Conservation (phyloP, 23 tunicate genomes). For the Clavelina lepadiformis region DNA sequence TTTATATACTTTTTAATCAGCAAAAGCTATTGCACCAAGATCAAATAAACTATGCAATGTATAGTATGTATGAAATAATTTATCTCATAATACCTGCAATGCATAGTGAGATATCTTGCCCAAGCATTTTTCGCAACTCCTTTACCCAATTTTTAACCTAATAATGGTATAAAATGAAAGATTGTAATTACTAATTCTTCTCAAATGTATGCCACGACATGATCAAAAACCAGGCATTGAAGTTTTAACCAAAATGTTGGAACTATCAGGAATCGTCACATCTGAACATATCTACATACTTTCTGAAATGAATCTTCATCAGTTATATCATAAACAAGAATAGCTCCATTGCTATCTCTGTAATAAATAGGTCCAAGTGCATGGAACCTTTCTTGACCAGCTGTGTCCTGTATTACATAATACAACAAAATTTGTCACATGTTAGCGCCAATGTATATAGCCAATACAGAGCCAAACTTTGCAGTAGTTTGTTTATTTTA, state of each 20-base stretch:
- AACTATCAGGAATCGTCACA: not conserved
- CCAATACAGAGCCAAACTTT: no score
- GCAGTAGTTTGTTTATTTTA: no score
- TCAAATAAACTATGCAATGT: no score
- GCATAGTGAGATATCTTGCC: slow-evolving; percentile 82
- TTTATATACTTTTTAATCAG: no score
- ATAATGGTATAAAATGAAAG: no score
- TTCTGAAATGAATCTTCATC: slow-evolving; percentile 97
- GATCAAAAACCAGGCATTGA: not conserved
- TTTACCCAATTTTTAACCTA: slow-evolving; percentile 97
- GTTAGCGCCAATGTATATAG: no score
- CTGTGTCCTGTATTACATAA: slow-evolving; percentile 66
- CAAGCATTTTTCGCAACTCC: slow-evolving; percentile 88
- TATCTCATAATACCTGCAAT: slow-evolving; percentile 97
- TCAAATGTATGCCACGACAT: not conserved
- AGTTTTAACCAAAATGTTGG: no score
- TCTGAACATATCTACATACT: slow-evolving; percentile 12
- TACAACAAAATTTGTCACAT: not conserved
- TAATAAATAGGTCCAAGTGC: slow-evolving; percentile 94
- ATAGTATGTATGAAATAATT: no score
- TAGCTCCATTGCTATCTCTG: slow-evolving; percentile 91
- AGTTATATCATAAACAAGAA: slow-evolving; percentile 91
- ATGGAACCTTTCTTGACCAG: slow-evolving; percentile 97
- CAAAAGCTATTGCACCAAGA: no score
- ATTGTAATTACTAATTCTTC: not conserved